Evolutionary conservation across 2,113 vertebrate species (phyloP), one percentile per base, ranked within the genome.

Genomic region (Albula glossodonta): DNA sequence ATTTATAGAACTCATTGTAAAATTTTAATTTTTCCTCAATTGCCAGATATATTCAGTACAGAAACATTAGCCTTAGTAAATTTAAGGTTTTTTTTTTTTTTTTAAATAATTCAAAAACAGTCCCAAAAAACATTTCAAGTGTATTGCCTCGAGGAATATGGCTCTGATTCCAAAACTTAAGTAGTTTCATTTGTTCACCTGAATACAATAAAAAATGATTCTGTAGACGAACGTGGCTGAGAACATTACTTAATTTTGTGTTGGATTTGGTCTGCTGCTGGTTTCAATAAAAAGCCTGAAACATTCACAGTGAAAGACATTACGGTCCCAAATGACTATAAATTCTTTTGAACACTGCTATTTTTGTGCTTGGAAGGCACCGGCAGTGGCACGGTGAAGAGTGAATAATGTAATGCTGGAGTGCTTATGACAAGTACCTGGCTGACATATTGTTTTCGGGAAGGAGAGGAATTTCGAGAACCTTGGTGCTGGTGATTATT

Each of bases 381-480:
- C 15, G 53, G 84, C 51, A n/a, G 51, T 85, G 78, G 74, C 31
- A 63, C n/a, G 41, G 41, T 81, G 31, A 53, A 51, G 78, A 79
- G 31, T 81, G 84, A 85, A 48, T 52, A 87, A 84, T 83, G 84
- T 87, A 88, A 87, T 83, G 86, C 56, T 79, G 66, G 22, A 66
- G 57, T 51, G 13, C 77, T 82, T 82, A 81, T 63, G 85, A 22
- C 74, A 81, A 15, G 77, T 96, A 99, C 98, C 98, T 98, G 92
- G 96, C 97, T 51, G 96, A 95, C 98, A 98, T 99, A 63, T 95
- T 96, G 74, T 97, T 97, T 91, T 98, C 97, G 6, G 98, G 97
- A 22, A 98, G 96, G 86, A 99, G 96, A n/a, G 97, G 97, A 84
- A 99, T 96, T 94, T 99, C 97, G 90, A 99, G 86, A 86, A 99